Conservation (phyloP, 2,797 vertebrate genomes). For the Notamacropus eugenii region DNA sequence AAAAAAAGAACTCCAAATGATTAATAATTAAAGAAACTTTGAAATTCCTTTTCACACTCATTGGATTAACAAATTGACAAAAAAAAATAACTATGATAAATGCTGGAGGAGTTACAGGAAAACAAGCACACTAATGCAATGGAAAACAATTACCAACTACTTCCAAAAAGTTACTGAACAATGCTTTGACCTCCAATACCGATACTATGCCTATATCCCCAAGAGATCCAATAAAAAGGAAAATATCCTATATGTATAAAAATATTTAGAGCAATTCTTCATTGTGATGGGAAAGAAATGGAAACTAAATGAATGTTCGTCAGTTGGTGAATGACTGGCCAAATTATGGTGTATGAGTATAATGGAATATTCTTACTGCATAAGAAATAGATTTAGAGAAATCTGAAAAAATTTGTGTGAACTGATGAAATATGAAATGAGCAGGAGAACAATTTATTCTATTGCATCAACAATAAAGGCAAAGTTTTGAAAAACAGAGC, state of each 20-base stretch:
- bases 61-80: neutral
- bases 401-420: neutral
- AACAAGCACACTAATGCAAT: neutral
- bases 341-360: neutral
- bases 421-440: neutral
- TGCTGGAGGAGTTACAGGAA: neutral
- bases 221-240: neutral
- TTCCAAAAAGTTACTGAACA: neutral
- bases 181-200: neutral
- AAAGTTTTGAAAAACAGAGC: neutral
- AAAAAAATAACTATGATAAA: neutral
- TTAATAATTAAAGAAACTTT: neutral
- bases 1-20: neutral
- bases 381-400: neutral
- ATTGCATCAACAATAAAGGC: no score
- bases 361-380: neutral
- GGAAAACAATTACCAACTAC: neutral
- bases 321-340: neutral
- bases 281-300: neutral
- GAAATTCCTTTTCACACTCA: neutral
- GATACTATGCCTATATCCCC: neutral
- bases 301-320: neutral
- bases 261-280: neutral
- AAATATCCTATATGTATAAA: neutral
- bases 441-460: neutral